These are phyloP conservation scores for Tarsius wallacei DNA, from an alignment of 2,797 vertebrate species.

Conservation along the genomic window DNA sequence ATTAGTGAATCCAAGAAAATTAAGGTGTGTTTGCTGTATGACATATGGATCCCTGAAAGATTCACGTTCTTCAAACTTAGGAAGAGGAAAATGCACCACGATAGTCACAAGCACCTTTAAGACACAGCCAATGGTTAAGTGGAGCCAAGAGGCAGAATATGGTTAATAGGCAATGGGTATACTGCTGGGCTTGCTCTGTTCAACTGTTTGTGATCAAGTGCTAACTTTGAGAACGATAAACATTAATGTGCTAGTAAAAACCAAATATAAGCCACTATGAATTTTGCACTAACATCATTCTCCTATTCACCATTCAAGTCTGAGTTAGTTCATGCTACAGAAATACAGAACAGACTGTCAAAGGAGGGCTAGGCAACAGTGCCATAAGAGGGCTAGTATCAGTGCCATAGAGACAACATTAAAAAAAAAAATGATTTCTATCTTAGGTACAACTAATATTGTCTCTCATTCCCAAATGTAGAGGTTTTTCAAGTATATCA, in stretches of 20 bases:
- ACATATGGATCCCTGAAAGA: constrained; percentile 48
- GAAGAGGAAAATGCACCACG: constrained; percentile 3
- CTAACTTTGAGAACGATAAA: constrained; percentile 8
- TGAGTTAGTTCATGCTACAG: constrained; percentile 37
- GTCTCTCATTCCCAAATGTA: constrained; percentile 36
- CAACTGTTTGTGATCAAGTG: too few species aligned
- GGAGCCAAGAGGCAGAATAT: background rate
- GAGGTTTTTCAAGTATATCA: background rate
- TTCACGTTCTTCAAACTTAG: constrained; percentile 38
- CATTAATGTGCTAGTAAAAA: constrained; percentile 57
- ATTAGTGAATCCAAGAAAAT: background rate
- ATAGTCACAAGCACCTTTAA: constrained; percentile 19
- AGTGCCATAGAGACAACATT: background rate
- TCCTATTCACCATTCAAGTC: constrained; percentile 45
- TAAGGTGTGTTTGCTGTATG: background rate
- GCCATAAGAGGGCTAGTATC: background rate
- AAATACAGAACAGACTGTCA: constrained; percentile 57
- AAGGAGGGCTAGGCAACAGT: background rate
- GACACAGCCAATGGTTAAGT: background rate
- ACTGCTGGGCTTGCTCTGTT: background rate
- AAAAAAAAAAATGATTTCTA: constrained; percentile 50
- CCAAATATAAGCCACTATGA: constrained; percentile 36
- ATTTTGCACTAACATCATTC: constrained; percentile 50
- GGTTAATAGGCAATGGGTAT: background rate
- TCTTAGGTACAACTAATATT: background rate